Percentiles rank a stretch among this genome's conserved stretches.
Conservation (phyloP, 2,797 vertebrate genomes). For the Leontocebus nigricollis region DNA sequence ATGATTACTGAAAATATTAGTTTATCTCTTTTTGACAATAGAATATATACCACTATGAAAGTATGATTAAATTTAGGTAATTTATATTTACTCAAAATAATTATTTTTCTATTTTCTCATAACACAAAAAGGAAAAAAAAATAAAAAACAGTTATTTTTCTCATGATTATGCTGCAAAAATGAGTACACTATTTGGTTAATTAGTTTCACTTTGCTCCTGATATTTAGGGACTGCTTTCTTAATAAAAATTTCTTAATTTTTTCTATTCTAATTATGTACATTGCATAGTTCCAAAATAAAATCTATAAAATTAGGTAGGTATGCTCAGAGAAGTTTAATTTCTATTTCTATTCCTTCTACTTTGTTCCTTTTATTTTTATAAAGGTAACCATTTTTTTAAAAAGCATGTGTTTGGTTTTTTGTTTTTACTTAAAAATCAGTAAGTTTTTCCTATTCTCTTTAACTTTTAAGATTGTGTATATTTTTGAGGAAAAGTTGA, state of each 20-base stretch:
- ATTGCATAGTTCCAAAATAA: neutral
- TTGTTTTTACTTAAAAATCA: neutral
- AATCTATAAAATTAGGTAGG: neutral
- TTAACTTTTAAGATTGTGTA: neutral
- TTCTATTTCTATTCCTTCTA: neutral
- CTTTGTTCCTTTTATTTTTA: neutral
- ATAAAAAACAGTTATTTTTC: too few species aligned
- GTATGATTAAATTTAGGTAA: neutral
- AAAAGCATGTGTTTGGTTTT: neutral
- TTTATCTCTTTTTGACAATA: neutral
- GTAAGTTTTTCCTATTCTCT: neutral
- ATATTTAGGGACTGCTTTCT: neutral
- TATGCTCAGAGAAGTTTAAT: neutral
- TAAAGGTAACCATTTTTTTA: neutral
- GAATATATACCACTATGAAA: neutral
- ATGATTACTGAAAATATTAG: neutral
- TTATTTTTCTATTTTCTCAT: neutral
- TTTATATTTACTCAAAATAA: conserved; percentile 3
- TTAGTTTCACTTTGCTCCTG: neutral
- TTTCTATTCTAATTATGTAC: neutral
- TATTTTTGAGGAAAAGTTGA: conserved; percentile 50
- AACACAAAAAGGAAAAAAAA: too few species aligned
- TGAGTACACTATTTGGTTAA: neutral
- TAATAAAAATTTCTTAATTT: neutral
- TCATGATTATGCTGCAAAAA: neutral